Evolutionary conservation across 1,140 invertebrate species (phyloP).

Genomic region (Cyphomyrmex costatus): DNA sequence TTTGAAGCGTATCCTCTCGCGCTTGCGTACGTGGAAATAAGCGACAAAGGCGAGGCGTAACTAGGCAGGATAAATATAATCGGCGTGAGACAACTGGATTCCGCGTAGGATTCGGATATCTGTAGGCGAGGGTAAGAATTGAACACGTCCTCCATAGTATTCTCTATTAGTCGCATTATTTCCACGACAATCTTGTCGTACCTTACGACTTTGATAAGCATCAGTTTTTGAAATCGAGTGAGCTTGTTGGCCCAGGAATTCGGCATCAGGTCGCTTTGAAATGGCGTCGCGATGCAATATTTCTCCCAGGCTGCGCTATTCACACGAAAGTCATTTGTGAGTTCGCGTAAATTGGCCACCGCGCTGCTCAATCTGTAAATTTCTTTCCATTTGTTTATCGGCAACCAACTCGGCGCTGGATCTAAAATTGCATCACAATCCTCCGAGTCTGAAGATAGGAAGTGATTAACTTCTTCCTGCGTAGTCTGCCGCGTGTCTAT

Average conservation of each 20-base stretch:
- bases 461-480: conserved; percentile 88
- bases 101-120: conserved; percentile 88
- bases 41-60: conserved; percentile 87
- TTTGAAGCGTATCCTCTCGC: conserved; percentile 88
- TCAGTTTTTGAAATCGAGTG: conserved; percentile 88
- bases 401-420: conserved; percentile 88
- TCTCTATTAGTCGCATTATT: conserved; percentile 82
- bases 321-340: conserved; percentile 78
- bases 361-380: conserved; percentile 87
- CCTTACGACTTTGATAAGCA: conserved; percentile 88
- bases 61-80: conserved; percentile 90
- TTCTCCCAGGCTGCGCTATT: conserved; percentile 87
- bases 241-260: conserved; percentile 86
- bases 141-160: conserved; percentile 86
- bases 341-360: conserved; percentile 85
- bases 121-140: conserved; percentile 78
- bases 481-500: conserved; percentile 86
- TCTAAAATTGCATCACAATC: conserved; percentile 82
- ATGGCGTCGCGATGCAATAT: conserved; percentile 85
- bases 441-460: conserved; percentile 87
- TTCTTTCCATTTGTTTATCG: conserved; percentile 89
- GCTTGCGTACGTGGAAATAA: conserved; percentile 87
- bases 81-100: conserved; percentile 89
- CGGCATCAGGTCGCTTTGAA: conserved; percentile 85
- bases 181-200: conserved; percentile 88